These are phyloP conservation scores for Flexamia atlantica DNA, from an alignment of 2,888 invertebrate species.

Conservation along the genomic window DNA sequence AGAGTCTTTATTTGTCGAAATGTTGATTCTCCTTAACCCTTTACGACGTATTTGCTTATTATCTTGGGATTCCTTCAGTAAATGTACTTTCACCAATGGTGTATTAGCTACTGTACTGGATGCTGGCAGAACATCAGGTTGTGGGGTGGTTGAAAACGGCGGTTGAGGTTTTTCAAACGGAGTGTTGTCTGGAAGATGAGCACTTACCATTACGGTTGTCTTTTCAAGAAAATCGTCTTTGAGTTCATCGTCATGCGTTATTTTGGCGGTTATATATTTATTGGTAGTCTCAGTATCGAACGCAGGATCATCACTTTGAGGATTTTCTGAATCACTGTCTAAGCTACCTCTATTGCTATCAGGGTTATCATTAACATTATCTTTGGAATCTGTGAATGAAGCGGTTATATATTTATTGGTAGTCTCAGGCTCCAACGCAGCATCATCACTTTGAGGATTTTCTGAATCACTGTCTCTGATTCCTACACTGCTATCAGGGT, in stretches of 20 bases:
- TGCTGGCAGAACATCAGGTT: neutral
- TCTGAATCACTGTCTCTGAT: neutral
- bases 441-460: neutral
- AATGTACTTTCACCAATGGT: neutral
- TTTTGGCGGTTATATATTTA: neutral
- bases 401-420: neutral
- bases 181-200: neutral
- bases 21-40: neutral
- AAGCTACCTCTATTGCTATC: no score
- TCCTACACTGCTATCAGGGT: no score
- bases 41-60: neutral
- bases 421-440: neutral
- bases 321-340: neutral
- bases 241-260: neutral
- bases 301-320: neutral
- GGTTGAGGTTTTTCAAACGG: neutral
- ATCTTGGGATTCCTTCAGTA: neutral
- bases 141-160: neutral
- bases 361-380: no score
- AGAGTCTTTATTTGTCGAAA: neutral
- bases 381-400: no score
- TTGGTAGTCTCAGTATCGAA: neutral
- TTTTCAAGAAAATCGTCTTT: neutral
- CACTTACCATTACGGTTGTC: neutral
- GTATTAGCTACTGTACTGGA: slow-evolving; percentile 10